Base-by-base conservation (phyloP, 2,888 invertebrate species). In the Saturnia japonica region DNA sequence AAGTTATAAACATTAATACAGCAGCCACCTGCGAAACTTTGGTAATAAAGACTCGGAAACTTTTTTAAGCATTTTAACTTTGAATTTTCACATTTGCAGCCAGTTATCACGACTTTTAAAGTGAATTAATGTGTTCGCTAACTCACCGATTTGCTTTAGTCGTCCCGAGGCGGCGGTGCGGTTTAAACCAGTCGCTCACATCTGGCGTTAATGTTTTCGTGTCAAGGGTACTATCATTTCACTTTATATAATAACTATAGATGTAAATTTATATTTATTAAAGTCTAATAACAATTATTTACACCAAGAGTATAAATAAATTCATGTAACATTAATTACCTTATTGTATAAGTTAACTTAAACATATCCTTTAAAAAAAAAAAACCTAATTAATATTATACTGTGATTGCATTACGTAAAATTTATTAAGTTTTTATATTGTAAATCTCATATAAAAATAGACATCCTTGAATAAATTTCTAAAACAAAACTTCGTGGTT, bases 121-220 rank as follows among this genome's bases (percentile, higher is more conserved):
- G 76, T 78, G 76, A 76, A 76, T 77, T 76, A 79, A 78, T 77
- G 77, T 74, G 72, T 74, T 72, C 73, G 79, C 78, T 79, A 78
- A 79, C 78, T 76, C 74, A 74, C 54, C 60, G 67, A 69, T 71
- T 69, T 69, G 69, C 80, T 80, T 83, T 85, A 80, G 79, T 82
- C 82, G 85, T 82, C 79, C 82, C 76, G 82, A 79, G 73, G 73
- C 69, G 77, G 74, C 70, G 74, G 74, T 72, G 72, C 68, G 57
- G 57, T 60, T 60, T 25, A 14, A 60, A 4, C 28, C 62, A 34
- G 67, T 28, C 51, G 43, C 57, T 34, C 45, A 57, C 57, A 67
- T 67, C 60, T 68, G 71, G 28, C 68, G 45, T 45, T 57, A 54
- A 28, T 6, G 60, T 43, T 42, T 66, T 40, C 66, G 25, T 45